Base-by-base conservation (phyloP, 2,113 vertebrate species). In the Pteruthius melanotis region DNA sequence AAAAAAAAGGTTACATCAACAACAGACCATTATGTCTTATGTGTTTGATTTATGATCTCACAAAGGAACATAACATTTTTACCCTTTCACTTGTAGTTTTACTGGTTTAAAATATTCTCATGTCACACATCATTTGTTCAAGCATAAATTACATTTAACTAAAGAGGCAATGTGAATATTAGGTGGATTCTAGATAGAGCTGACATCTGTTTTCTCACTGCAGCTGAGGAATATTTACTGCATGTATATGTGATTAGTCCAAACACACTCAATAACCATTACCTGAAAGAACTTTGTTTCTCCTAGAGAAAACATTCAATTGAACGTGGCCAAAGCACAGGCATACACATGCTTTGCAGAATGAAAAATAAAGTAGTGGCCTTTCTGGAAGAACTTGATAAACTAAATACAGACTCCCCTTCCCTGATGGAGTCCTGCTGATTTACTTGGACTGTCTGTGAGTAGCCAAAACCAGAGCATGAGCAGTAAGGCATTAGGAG, bases 11-110 rank as follows among this genome's bases (percentile, higher is more conserved):
- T 30, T 63, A 53, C 35, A 10, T 42, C 9, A 2, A 65, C 24
- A 39, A 20, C 6, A 35, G 27, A 44, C n/a, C 8, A 40, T 61
- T 45, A 28, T 0, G 1, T 53, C 44, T 59, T 45, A 23, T 0
- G 1, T 66, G 7, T 80, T 63, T 83, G 35, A 86, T 50, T 84
- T 84, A 65, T 86, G 57, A 57, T 37, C 31, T 45, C 54, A 89
- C 14, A 59, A 27, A 54, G 37, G 33, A 83, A 30, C 37, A 72
- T 10, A 70, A 79, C 16, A 54, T 45, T 87, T 65, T 56, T 59
- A 30, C 10, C 28, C 16, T 59, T 89, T 83, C 39, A 24, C 45
- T 57, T 81, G 40, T 24, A 65, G 15, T 26, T 91, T 83, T 66
- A 42, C 15, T 61, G 42, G 40, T 45, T 31, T 70, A 40, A 91